These are phyloP conservation scores for Poecile atricapillus DNA, from an alignment of 2,113 vertebrate species.

Conservation along the genomic window DNA sequence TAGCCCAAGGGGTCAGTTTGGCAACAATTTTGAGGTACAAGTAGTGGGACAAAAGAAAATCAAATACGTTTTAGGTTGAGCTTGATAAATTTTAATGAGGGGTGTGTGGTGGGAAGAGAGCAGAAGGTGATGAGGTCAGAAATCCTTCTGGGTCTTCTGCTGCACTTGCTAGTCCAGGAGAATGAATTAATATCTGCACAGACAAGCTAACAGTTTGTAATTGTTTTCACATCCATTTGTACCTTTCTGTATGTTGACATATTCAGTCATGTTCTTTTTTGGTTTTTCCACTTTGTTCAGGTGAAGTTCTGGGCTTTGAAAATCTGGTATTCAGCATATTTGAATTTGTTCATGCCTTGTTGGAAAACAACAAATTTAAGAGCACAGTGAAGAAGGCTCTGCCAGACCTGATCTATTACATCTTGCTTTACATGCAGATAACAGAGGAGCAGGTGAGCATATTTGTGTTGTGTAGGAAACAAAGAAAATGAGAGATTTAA, in stretches of 20 bases:
- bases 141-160: background rate
- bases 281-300: conserved; percentile 57
- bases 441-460: conserved; percentile 88
- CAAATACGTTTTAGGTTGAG: background rate
- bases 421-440: conserved; percentile 99
- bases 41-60: background rate
- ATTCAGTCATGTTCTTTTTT: background rate
- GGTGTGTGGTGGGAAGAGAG: background rate
- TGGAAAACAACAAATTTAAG: conserved; percentile 98
- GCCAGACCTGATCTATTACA: conserved; percentile 95
- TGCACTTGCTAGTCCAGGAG: background rate
- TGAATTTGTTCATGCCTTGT: conserved; percentile 95
- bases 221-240: background rate
- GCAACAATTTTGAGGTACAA: background rate
- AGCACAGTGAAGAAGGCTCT: conserved; percentile 95
- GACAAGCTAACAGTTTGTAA: background rate
- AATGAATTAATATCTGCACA: background rate
- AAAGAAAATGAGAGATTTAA: background rate
- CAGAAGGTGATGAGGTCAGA: background rate
- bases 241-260: background rate
- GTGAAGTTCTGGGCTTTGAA: conserved; percentile 97
- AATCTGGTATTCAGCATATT: conserved; percentile 99
- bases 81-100: background rate
- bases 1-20: background rate
- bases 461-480: background rate